Evolutionary conservation across 1,140 invertebrate species (phyloP).

Genomic region (Trichoplusia ni): DNA sequence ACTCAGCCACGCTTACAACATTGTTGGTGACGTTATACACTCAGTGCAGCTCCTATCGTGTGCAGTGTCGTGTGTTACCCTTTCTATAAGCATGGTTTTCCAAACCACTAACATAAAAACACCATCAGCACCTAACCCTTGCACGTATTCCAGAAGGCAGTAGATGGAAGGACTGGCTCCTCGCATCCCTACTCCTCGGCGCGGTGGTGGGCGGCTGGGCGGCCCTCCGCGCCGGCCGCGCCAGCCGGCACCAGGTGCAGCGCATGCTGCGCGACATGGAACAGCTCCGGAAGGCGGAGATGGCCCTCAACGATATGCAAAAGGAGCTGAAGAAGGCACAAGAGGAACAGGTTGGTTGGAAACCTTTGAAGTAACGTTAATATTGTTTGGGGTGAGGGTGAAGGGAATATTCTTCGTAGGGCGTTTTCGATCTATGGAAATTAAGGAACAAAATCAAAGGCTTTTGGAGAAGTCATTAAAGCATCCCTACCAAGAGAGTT

Average conservation of each 20-base stretch:
- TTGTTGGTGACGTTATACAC: no score
- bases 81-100: neutral
- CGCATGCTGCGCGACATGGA: slow-evolving; percentile 97
- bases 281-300: slow-evolving; percentile 93
- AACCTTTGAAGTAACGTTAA: no score
- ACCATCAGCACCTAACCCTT: neutral
- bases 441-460: no score
- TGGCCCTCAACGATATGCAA: slow-evolving; percentile 92
- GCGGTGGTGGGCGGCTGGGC: slow-evolving; percentile 95
- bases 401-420: no score
- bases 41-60: no score
- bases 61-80: no score
- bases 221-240: slow-evolving; percentile 93
- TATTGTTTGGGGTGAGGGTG: no score
- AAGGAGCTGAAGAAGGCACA: slow-evolving; percentile 84
- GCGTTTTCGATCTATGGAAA: no score
- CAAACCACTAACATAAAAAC: neutral
- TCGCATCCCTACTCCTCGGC: slow-evolving; percentile 90
- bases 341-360: slow-evolving; percentile 70
- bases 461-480: no score
- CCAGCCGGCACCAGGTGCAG: slow-evolving; percentile 90
- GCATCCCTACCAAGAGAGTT: no score
- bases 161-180: slow-evolving; percentile 93
- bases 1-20: no score
- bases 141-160: slow-evolving; percentile 83